Base-by-base conservation (phyloP, 2,888 invertebrate species). In the Volucella inflata region DNA sequence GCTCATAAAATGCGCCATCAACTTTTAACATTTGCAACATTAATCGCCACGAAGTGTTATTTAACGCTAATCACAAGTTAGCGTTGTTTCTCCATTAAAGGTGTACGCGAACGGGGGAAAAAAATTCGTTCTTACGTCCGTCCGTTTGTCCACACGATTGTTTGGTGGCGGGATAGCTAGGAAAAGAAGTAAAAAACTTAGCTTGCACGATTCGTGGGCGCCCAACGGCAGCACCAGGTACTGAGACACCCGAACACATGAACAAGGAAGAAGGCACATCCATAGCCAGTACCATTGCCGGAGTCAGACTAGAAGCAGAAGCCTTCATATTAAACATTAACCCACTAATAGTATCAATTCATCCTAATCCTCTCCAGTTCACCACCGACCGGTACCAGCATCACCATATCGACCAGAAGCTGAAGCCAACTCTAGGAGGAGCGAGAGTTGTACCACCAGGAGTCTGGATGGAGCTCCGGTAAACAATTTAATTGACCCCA, bases 11-110 rank as follows among this genome's bases (percentile, higher is more conserved):
- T 81, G 81, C 68, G 81, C 85, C 68, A 81, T 85, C 85, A 81
- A 85, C 85, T 85, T 76, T 85, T 81, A 81, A 81, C 85, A 85
- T 85, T 85, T 85, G 85, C 85, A 85, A 81, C 85, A 85, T 81
- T 85, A 85, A 85, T 85, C 85, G 85, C 85, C 85, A 85, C 85
- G 85, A 81, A 85, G 85, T 85, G 85, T 85, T 85, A 85, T 81
- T 85, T 81, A 85, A 85, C 85, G 81, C 85, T 85, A 85, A 85
- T 81, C 81, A 77, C 85, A 85, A 85, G 81, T 72, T 81, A 72
- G 76, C 81, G 81, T 85, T 85, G 85, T 74, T 83, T 57, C 74
- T 68, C 78, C 62, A 68, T 77, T 78, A 53, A 57, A 68, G 70
- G 38, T 53, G 42, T 42, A 6, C 17, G 59, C n/a, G 70, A 57